Base-by-base conservation (phyloP, 2,113 vertebrate species). In the Bathybates hornii region DNA sequence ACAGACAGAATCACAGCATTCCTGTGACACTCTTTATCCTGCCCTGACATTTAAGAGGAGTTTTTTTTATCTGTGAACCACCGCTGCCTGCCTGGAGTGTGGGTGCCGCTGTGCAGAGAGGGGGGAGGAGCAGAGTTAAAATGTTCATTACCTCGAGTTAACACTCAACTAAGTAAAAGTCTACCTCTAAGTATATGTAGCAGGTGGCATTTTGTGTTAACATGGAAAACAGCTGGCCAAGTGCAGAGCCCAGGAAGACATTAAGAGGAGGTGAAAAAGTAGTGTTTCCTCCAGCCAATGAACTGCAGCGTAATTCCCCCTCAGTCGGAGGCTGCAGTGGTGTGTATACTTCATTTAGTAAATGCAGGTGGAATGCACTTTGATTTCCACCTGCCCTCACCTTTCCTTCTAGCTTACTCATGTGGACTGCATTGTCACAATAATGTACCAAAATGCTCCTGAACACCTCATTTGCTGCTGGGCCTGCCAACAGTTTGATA, bases 21-120 rank as follows among this genome's bases (percentile, higher is more conserved):
- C 92, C 88, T 63, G n/a, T 81, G 57, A 82, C 85, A 87, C 86
- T 87, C 85, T 87, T 91, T 83, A 88, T 89, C 90, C 91, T 81
- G 19, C 34, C 21, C 27, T 95, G 95, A 92, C 94, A 95, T 95
- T 95, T 94, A 91, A 89, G 61, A 68, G 68, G 14, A 45, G 14
- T 76, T 32, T 83, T 87, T 86, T 89, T 53, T 90, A 63, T 84
- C 73, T 61, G 52, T 86, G 63, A 91, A 21, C 76, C 34, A 13
- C 43, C 19, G 4, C 86, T 19, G 81, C 43, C 53, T 83, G 81
- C 63, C 86, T 81, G 29, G 71, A 81, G 52, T 50, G 45, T 16
- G 16, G 82, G 82, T 84, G 80, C 73, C 13, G 54, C 57, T 81
- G 57, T 41, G 68, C 81, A 54, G 79, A 83, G 56, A 90, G 85